Conservation (phyloP, 1,140 invertebrate species). For the Drosophila lacteicornis region DNA sequence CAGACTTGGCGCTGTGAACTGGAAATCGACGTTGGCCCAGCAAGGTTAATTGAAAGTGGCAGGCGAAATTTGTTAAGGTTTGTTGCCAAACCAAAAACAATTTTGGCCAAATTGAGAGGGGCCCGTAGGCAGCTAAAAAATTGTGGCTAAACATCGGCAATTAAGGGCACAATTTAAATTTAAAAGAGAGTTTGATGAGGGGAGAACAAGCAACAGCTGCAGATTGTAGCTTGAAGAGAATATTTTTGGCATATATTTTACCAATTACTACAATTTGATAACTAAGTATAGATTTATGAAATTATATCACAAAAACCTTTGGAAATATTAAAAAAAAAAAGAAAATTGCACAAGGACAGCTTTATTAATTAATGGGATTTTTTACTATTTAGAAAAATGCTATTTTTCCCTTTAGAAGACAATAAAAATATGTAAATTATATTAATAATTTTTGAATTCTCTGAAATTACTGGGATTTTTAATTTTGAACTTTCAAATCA, state of each 20-base stretch:
- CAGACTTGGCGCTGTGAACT: slow-evolving; percentile 46
- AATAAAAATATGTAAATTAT: too few relatives aligned
- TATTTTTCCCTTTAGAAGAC: too few relatives aligned
- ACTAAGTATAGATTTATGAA: too few relatives aligned
- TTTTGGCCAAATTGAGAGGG: slow-evolving; percentile 13
- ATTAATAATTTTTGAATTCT: too few relatives aligned
- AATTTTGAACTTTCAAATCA: too few relatives aligned
- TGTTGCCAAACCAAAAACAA: slow-evolving; percentile 5
- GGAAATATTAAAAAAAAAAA: too few relatives aligned
- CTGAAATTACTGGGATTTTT: too few relatives aligned
- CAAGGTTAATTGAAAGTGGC: slow-evolving; percentile 70
- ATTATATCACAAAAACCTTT: too few relatives aligned
- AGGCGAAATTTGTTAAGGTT: slow-evolving; percentile 34
- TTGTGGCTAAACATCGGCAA: slow-evolving; percentile 8
- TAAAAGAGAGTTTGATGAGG: not conserved
- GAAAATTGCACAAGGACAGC: too few relatives aligned
- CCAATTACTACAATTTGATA: too few relatives aligned
- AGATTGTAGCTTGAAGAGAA: not conserved
- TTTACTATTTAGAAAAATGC: too few relatives aligned
- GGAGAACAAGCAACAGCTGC: not conserved
- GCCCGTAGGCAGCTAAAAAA: slow-evolving; percentile 11
- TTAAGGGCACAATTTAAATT: slow-evolving; percentile 8
- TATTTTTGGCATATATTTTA: too few relatives aligned
- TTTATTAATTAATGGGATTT: not conserved
- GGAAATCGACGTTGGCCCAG: slow-evolving; percentile 44